These are phyloP conservation scores for Drosophila dunni DNA, from an alignment of 1,140 invertebrate genomes.

Conservation along the genomic window DNA sequence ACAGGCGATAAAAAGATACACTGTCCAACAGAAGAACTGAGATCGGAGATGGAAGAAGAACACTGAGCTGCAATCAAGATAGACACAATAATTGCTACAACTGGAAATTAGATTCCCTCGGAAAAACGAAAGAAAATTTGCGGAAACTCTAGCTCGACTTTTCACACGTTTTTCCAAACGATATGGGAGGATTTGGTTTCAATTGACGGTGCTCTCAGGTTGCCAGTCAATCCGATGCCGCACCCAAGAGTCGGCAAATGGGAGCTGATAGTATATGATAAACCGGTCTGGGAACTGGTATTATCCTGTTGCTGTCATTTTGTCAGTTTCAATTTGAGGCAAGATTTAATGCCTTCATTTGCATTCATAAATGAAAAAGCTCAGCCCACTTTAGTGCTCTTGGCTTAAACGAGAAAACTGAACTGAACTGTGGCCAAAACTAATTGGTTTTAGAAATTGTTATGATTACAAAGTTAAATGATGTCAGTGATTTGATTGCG, in stretches of 20 bases:
- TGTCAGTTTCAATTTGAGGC: conserved; percentile 75
- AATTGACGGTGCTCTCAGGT: conserved; percentile 25
- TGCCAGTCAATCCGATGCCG: conserved; percentile 12
- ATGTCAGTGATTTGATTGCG: conserved; percentile 76
- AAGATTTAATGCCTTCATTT: conserved; percentile 81
- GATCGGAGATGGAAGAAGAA: background rate
- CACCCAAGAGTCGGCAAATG: background rate
- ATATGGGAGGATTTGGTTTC: conserved; percentile 32
- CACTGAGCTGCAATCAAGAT: conserved; percentile 54
- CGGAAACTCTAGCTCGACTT: conserved; percentile 55
- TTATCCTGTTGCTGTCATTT: conserved; percentile 71
- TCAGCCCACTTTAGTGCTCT: conserved; percentile 57
- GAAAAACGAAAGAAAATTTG: conserved; percentile 45
- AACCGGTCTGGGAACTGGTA: conserved; percentile 50
- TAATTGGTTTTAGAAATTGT: conserved; percentile 82
- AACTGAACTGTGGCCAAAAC: conserved; percentile 41
- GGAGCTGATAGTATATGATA: conserved; percentile 5
- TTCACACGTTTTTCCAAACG: conserved; percentile 62
- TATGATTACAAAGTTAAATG: conserved; percentile 81
- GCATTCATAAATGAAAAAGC: conserved; percentile 77
- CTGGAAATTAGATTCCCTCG: conserved; percentile 16
- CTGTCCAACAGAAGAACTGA: conserved; percentile 22
- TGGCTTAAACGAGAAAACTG: conserved; percentile 4
- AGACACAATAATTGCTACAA: conserved; percentile 21
- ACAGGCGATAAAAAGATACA: conserved; percentile 8